A percentile compares a stretch with the other conserved stretches of the same genome.
phyloP scores from a whole-genome alignment of 2,113 vertebrate genomes.

The Parus major region DNA sequence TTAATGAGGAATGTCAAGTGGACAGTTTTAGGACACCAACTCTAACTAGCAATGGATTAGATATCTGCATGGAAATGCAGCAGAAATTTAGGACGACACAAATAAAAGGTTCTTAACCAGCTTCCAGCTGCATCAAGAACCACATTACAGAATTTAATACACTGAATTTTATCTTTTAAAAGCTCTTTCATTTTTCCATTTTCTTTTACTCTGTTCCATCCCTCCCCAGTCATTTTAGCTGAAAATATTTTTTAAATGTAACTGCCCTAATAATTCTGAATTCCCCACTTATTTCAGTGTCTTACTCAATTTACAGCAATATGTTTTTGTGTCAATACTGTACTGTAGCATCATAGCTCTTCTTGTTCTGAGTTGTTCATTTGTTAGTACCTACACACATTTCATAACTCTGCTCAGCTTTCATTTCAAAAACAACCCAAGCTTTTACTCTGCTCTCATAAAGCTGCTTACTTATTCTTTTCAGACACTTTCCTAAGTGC shows the following conservation, averaged over 20 bases:
- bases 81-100: neutral
- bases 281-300: neutral
- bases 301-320: neutral
- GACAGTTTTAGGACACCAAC: neutral
- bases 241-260: neutral
- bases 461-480: neutral
- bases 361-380: neutral
- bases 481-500: neutral
- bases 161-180: neutral
- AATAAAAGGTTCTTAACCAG: neutral
- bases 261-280: neutral
- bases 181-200: neutral
- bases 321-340: neutral
- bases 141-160: neutral
- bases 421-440: neutral
- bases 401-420: neutral
- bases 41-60: neutral
- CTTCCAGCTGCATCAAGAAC: neutral
- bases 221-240: neutral
- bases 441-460: neutral
- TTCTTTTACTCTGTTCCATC: neutral
- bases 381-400: neutral
- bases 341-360: neutral
- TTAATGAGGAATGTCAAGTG: neutral
- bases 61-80: neutral